These are phyloP conservation scores for Saccopteryx bilineata DNA, from an alignment of 2,113 vertebrate genomes.

Conservation along the genomic window DNA sequence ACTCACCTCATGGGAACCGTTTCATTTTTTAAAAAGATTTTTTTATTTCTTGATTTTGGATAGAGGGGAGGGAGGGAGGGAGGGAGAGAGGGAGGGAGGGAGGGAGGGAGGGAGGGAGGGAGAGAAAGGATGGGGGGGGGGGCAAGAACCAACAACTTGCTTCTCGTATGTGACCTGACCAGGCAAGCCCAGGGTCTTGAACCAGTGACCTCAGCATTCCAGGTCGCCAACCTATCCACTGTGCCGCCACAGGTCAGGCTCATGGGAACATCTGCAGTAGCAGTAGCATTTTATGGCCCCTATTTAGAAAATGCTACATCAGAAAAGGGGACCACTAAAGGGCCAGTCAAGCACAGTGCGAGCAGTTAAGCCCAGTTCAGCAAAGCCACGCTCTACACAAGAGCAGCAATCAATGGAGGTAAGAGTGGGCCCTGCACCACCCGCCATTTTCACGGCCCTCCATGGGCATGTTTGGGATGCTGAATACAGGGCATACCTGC, in stretches of 20 bases:
- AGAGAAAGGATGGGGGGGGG: no score
- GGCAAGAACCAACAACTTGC: no score
- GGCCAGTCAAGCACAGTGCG: neutral
- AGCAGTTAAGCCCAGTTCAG: neutral
- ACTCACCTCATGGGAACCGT: neutral
- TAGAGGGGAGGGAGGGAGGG: no score
- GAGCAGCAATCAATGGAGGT: no score
- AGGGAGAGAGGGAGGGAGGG: no score
- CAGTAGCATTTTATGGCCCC: neutral
- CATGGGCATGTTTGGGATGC: neutral
- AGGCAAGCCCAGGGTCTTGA: no score
- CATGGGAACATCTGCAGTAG: neutral
- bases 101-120: no score
- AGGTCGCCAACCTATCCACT: no score
- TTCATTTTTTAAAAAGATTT: no score
- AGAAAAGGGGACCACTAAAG: neutral
- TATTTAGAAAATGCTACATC: neutral
- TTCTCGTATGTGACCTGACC: no score
- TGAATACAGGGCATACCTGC: constrained; percentile 88
- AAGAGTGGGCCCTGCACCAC: neutral
- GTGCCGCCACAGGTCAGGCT: neutral
- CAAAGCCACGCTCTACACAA: neutral
- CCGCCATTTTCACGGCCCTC: accelerated
- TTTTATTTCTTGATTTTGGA: no score
- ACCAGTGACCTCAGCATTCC: no score